phyloP scores from a whole-genome alignment of 2,797 vertebrate genomes.

The Hyperoplus immaculatus region DNA sequence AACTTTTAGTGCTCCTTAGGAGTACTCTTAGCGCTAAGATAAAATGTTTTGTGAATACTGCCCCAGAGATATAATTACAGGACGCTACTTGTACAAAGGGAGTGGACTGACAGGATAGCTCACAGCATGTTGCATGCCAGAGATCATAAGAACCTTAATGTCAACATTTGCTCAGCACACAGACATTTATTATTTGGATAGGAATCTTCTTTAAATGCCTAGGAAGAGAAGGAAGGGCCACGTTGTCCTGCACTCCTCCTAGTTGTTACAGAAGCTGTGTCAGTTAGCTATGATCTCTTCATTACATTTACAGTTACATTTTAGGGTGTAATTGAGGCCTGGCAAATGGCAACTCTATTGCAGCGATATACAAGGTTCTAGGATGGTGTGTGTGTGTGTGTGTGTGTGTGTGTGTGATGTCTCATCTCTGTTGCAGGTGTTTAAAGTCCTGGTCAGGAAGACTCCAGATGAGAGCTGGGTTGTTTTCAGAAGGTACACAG shows the following conservation, averaged over 20 bases:
- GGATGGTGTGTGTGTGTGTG: background rate
- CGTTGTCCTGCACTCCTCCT: too few species aligned
- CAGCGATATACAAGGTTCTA: background rate
- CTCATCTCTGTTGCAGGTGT: conserved; percentile 75
- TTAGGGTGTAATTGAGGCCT: too few species aligned
- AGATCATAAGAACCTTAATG: conserved; percentile 4
- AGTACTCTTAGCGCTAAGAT: too few species aligned
- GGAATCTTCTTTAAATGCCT: background rate
- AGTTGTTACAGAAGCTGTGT: too few species aligned
- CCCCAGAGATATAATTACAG: background rate
- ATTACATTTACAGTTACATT: too few species aligned
- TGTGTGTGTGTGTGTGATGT: background rate
- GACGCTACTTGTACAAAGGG: background rate
- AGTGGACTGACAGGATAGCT: background rate
- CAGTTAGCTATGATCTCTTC: too few species aligned
- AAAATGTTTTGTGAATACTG: too few species aligned
- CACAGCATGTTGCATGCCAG: background rate
- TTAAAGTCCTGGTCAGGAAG: conserved; percentile 83
- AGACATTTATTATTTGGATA: background rate
- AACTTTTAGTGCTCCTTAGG: too few species aligned
- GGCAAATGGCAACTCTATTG: background rate
- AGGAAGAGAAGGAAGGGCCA: background rate
- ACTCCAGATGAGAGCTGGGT: conserved; percentile 83
- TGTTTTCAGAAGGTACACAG: conserved; percentile 82
- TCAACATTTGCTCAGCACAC: conserved; percentile 8